Conservation (phyloP, 2,113 vertebrate species). For the Sinocyclocheilus grahami region DNA sequence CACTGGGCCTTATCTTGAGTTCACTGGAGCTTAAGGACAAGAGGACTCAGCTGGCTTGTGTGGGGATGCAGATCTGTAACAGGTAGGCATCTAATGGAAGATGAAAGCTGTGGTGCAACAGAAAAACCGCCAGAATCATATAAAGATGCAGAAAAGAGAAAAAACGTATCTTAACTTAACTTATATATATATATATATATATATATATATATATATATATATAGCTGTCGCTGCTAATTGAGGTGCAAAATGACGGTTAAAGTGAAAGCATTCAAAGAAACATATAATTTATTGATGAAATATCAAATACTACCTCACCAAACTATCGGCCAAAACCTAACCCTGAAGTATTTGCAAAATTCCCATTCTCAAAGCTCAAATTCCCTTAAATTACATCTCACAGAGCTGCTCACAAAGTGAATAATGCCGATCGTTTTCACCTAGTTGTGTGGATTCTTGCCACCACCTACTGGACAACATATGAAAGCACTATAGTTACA, state of each 20-base stretch:
- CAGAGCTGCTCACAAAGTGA: not conserved
- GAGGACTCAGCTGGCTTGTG: not conserved
- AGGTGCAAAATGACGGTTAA: not conserved
- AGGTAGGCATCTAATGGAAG: not conserved
- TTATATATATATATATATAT: too few species aligned
- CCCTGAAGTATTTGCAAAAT: not conserved
- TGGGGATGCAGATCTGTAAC: not conserved
- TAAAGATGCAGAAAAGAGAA: not conserved
- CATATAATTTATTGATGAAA: not conserved
- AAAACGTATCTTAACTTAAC: too few species aligned
- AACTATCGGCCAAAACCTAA: not conserved
- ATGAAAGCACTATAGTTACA: not conserved
- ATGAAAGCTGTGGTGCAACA: not conserved
- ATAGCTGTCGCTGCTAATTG: too few species aligned
- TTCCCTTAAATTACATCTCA: not conserved
- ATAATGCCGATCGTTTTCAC: not conserved
- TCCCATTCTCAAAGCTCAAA: not conserved
- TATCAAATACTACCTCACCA: too few species aligned
- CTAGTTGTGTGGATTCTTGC: not conserved
- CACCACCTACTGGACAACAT: conserved; percentile 24
- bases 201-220: too few species aligned
- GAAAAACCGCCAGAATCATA: not conserved
- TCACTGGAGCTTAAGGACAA: conserved; percentile 65
- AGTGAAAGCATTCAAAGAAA: too few species aligned
- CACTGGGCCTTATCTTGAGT: conserved; percentile 71